Conservation (phyloP, 1,140 invertebrate species). For the Hormaphis cornu region DNA sequence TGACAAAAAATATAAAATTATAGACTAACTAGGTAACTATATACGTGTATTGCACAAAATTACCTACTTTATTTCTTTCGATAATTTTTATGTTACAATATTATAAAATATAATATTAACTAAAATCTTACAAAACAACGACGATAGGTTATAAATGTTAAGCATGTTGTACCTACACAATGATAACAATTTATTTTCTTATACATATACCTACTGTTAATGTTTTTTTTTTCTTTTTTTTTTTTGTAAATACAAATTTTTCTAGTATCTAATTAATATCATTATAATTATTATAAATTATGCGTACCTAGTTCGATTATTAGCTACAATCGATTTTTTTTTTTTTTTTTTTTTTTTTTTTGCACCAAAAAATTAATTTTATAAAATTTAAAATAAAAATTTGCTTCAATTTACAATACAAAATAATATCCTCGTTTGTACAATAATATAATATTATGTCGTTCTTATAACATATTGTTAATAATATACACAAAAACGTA, state of each 20-base stretch:
- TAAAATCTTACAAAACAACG: neutral
- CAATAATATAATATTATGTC: neutral
- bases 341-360: slow-evolving; percentile 24
- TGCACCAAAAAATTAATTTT: slow-evolving; percentile 24
- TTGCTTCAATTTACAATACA: neutral
- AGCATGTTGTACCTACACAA: neutral
- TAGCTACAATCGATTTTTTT: slow-evolving; percentile 2
- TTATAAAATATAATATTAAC: no score
- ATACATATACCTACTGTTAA: neutral
- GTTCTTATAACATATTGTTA: slow-evolving; percentile 15
- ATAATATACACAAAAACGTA: neutral
- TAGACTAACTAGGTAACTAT: neutral
- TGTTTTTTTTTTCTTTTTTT: neutral
- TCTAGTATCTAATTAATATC: no score
- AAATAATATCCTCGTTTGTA: slow-evolving; percentile 25
- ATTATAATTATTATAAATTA: no score
- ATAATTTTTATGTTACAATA: slow-evolving; percentile 13
- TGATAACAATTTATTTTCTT: neutral
- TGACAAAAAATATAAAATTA: neutral
- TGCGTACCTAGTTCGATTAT: neutral
- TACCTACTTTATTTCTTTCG: slow-evolving; percentile 18
- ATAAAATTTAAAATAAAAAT: slow-evolving; percentile 1
- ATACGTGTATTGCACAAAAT: slow-evolving; percentile 6
- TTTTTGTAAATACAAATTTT: slow-evolving; percentile 6
- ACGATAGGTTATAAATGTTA: neutral